Evolutionary conservation across 1,140 invertebrate species (phyloP), one percentile per base, ranked within the genome.

Genomic region (Heliconius congener): DNA sequence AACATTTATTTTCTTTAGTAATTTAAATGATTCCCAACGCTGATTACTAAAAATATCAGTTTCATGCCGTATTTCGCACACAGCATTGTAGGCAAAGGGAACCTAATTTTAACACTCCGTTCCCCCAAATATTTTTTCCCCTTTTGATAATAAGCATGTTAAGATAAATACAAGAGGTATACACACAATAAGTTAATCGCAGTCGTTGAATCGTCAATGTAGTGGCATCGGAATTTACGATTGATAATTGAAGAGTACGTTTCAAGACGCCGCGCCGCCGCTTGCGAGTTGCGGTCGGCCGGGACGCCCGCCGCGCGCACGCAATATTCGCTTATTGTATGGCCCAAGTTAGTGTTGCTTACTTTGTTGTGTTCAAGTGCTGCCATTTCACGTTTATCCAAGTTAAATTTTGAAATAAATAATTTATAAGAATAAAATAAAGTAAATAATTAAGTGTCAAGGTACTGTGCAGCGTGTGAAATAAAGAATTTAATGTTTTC

Each of bases 181-280:
- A 82, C 78, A 82, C 80, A 82, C 80, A 82, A 82, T 80, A 78
- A 85, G 82, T 82, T 85, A 82, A 85, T 80, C 82, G 78, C 78
- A 81, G 76, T 77, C 52, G 71, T 80, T 80, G 86, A 83, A 86
- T 87, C 84, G 87, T 84, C 86, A 85, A 84, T 88, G 88, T 86
- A 89, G 87, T 89, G 84, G 87, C 85, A 84, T 86, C 80, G 87
- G 87, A 91, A 88, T 93, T 93, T 92, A 93, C 91, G 92, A 93
- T 91, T 92, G 86, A 86, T 93, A 94, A 94, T 94, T 94, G 91
- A 86, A 88, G 88, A 91, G 88, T 90, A 86, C 86, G 84, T 88
- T 89, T 85, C 84, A 86, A 86, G 85, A 82, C 81, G 84, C 84
- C 82, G 88, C 82, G 89, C 83, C 78, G 34, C 34, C 34, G 34